Base-by-base conservation (phyloP, 2,113 vertebrate genomes). In the Lepidothrix coronata region DNA sequence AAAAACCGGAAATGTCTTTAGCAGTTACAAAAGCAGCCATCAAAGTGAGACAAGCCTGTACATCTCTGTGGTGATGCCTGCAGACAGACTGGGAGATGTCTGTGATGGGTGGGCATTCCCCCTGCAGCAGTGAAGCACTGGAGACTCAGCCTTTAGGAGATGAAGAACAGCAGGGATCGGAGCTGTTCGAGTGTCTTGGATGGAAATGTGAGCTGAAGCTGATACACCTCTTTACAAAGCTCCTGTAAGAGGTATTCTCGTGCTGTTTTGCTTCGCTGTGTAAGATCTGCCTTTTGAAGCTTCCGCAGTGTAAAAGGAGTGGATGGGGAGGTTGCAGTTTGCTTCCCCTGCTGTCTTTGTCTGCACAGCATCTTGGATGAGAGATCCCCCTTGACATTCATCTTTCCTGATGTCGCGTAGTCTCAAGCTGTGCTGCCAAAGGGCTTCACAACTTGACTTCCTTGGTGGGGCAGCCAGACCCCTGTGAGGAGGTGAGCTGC, bases 111-210 rank as follows among this genome's bases (percentile, higher is more conserved):
- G 31, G 48, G 48, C 21, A 31, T 59, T 14, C 24, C 18, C 24
- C 39, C 43, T 0, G 1, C 52, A 76, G 90, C 76, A 73, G 44
- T 3, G 0, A 73, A 57, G 16, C 24, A 8, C 58, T 68, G 78
- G 28, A 63, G 39, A 46, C 39, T 75, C 66, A 82, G 2, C 48
- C 52, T 78, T 70, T 43, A 33, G 54, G 41, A 83, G 41, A n/a
- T 0, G 3, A 79, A 31, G 35, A 75, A 14, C 52, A 93, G 5
- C 8, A 41, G 8, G 25, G 19, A 77, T 49, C 0, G 0, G 63
- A 74, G 49, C n/a, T 1, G 1, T 49, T 68, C 0, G 0, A 62
- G 30, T 49, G 54, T 31, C 71, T 79, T 11, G 27, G 63, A 44
- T 70, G 28, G 89, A 93, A 91, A 85, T 31, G 58, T 44, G 62